Conservation (phyloP, 2,797 vertebrate species). For the Hyperoplus lanceolatus region DNA sequence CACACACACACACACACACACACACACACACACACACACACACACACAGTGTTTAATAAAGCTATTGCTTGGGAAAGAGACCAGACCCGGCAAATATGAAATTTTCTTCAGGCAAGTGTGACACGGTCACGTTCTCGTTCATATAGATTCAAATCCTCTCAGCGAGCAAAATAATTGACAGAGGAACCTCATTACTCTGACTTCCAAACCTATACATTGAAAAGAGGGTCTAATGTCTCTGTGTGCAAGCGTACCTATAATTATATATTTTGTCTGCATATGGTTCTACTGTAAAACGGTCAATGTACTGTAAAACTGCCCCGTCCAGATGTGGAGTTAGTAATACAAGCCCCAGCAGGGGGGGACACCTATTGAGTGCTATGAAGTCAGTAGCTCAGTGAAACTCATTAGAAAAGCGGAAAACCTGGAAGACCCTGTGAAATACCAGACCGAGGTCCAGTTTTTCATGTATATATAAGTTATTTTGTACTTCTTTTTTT, state of each 20-base stretch:
- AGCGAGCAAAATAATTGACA: conserved; percentile 19
- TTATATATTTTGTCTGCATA: conserved; percentile 55
- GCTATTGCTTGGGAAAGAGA: conserved; percentile 73
- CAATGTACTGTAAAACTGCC: conserved; percentile 72
- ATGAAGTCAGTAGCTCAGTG: conserved; percentile 75
- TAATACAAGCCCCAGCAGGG: conserved; percentile 76
- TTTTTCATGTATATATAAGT: conserved; percentile 3
- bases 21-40: conserved; percentile 44
- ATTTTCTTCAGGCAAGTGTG: conserved; percentile 61
- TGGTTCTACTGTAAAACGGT: conserved; percentile 73
- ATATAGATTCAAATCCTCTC: conserved; percentile 45
- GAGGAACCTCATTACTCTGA: conserved; percentile 48
- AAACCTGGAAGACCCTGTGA: conserved; percentile 70
- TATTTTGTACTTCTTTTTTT: background rate
- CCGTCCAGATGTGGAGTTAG: conserved; percentile 77
- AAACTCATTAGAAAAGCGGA: conserved; percentile 66
- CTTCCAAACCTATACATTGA: conserved; percentile 27
- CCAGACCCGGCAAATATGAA: conserved; percentile 65
- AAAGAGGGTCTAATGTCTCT: conserved; percentile 18
- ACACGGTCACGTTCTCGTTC: conserved; percentile 63
- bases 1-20: conserved; percentile 47
- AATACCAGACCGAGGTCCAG: conserved; percentile 15
- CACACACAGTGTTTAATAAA: conserved; percentile 78
- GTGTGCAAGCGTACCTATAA: conserved; percentile 37
- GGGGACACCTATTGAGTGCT: conserved; percentile 64